A percentile compares a stretch with the other conserved stretches of the same genome.
Conservation (phyloP, 2,888 invertebrate species). For the Augiades crinisus region DNA sequence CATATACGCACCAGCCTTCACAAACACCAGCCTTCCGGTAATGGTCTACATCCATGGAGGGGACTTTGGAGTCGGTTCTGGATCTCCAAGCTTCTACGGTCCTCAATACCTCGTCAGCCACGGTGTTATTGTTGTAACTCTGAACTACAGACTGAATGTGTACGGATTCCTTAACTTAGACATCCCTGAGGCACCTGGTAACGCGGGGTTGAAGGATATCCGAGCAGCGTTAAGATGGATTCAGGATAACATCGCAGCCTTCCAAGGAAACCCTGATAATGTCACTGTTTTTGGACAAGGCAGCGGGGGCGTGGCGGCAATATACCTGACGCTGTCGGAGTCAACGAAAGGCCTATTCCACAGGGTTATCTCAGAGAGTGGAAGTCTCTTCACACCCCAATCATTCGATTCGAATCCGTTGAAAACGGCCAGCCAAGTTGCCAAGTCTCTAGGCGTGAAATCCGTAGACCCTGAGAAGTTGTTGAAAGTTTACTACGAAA, state of each 20-base stretch:
- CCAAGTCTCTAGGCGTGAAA: conserved; percentile 58
- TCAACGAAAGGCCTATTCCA: conserved; percentile 67
- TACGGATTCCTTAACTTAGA: conserved; percentile 72
- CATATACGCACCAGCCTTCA: conserved; percentile 55
- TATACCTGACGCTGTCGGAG: conserved; percentile 63
- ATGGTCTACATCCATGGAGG: conserved; percentile 78
- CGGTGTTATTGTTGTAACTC: conserved; percentile 65
- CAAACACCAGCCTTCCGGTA: conserved; percentile 55
- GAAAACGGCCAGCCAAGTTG: conserved; percentile 61
- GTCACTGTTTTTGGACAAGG: conserved; percentile 74
- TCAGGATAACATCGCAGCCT: conserved; percentile 57
- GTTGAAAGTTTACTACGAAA: conserved; percentile 51
- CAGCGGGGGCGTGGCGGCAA: conserved; percentile 64
- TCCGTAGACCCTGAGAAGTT: conserved; percentile 53
- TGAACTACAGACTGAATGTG: conserved; percentile 74
- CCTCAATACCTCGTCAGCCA: conserved; percentile 71
- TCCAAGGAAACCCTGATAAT: conserved; percentile 65
- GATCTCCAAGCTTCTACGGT: conserved; percentile 63
- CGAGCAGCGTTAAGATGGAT: conserved; percentile 72
- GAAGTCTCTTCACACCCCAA: conserved; percentile 58
- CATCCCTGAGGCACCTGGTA: conserved; percentile 65
- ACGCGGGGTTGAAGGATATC: conserved; percentile 73
- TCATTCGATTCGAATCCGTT: conserved; percentile 58
- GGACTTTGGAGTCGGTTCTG: conserved; percentile 68
- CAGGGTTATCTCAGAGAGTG: conserved; percentile 66